Percentiles rank a stretch among this genome's conserved stretches.
Conservation (phyloP, 2,888 invertebrate species). For the Entomobrya proxima region DNA sequence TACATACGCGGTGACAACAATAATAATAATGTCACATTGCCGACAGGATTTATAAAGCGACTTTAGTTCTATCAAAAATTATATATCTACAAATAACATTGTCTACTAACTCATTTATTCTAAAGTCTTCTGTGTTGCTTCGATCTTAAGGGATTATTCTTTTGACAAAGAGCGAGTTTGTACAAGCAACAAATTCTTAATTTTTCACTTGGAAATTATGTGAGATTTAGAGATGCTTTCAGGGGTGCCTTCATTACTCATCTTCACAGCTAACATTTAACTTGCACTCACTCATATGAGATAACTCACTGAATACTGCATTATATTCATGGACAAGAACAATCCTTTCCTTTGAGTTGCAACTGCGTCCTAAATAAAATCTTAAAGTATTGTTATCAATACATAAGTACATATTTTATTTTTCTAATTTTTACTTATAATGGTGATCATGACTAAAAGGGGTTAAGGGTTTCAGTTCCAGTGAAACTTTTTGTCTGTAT, state of each 20-base stretch:
- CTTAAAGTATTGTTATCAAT: too few species aligned
- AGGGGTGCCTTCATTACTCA: not conserved
- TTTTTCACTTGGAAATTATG: constrained; percentile 15
- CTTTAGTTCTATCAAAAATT: not conserved
- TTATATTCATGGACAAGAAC: too few species aligned
- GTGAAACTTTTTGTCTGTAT: too few species aligned
- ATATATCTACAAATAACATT: not conserved
- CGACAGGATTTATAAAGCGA: constrained; percentile 50
- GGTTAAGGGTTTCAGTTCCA: too few species aligned
- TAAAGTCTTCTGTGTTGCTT: constrained; percentile 16
- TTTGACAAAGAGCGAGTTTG: constrained; percentile 14
- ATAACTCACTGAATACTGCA: too few species aligned
- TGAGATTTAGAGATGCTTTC: not conserved
- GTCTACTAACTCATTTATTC: constrained; percentile 38
- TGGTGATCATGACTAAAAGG: too few species aligned
- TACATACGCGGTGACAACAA: constrained; percentile 11
- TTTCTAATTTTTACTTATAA: too few species aligned
- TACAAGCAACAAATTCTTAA: not conserved
- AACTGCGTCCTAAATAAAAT: too few species aligned
- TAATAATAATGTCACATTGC: constrained; percentile 36
- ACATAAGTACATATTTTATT: too few species aligned
- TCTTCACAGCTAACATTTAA: not conserved
- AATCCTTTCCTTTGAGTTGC: too few species aligned
- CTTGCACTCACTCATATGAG: too few species aligned
- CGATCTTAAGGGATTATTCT: constrained; percentile 21